These are phyloP conservation scores for Sminthopsis crassicaudata DNA, from an alignment of 2,113 vertebrate species.

Conservation along the genomic window DNA sequence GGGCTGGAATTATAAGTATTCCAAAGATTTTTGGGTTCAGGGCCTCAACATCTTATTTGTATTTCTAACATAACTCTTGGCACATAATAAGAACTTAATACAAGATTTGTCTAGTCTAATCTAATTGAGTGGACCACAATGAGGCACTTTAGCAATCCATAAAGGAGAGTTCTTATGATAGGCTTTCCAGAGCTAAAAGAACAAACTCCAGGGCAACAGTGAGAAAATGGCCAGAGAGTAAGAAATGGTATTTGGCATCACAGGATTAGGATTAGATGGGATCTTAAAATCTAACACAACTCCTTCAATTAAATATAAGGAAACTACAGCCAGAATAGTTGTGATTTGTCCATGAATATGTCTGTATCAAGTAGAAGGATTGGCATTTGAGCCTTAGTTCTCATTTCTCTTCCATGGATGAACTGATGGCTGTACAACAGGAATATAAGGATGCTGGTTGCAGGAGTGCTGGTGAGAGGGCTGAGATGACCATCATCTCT, in stretches of 20 bases:
- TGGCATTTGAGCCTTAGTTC: neutral
- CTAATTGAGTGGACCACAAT: neutral
- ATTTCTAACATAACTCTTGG: neutral
- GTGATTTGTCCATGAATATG: neutral
- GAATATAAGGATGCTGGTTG: too few species aligned
- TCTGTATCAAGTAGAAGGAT: neutral
- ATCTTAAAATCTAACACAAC: neutral
- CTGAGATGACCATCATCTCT: too few species aligned
- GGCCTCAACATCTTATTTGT: too few species aligned
- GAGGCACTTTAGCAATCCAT: neutral
- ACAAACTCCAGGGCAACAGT: neutral
- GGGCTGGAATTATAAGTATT: neutral
- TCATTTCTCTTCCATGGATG: neutral
- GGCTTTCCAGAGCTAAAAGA: neutral
- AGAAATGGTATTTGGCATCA: neutral
- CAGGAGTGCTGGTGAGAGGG: too few species aligned
- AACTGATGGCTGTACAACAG: too few species aligned
- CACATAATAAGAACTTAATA: neutral
- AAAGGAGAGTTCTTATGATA: neutral
- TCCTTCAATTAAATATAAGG: neutral
- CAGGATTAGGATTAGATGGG: neutral
- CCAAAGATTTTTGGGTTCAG: neutral
- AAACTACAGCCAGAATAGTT: neutral
- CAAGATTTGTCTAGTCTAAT: neutral
- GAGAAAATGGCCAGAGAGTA: neutral